Base-by-base conservation (phyloP, 1,140 invertebrate genomes). In the Branchinecta lynchi region DNA sequence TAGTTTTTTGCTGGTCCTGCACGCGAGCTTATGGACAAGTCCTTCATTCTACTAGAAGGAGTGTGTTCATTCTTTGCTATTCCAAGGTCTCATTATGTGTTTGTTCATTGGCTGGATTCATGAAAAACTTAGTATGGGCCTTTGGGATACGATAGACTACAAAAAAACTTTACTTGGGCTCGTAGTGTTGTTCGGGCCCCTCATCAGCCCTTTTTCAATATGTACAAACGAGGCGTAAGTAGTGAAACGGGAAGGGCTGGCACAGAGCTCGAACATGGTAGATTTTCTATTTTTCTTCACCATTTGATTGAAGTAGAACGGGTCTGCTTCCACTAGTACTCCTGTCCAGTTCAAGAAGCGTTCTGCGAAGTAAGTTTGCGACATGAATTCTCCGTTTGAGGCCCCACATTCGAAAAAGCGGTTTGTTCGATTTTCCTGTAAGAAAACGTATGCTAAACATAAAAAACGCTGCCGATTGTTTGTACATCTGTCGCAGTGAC, bases 351-450 rank as follows among this genome's bases (percentile, higher is more conserved):
- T 46, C 32, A 45, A 43, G 45, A 20, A 68, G 12, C 68, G 43
- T 46, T 68, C 68, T 21, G 46, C 46, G 45, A 45, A 68, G 0
- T 45, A 20, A 9, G 68, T 68, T 12, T 68, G 44, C 3, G 68
- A 68, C 3, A 68, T n/a, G 20, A 68, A 68, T 68, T 68, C 68
- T 3, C 68, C 68, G 32, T 68, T 46, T 9, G 68, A 68, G 21
- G 68, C 68, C 8, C 68, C 68, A 17, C 68, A 68, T 68, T 68
- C 68, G 17, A 60, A 60, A 60, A 60, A 60, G 12, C 51, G 51
- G 1, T 60, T 60, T 12, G 51, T 60, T 60, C 51, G 51, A 2
- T 60, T 60, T 20, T 60, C 51, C 51, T 60, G 3, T 1, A 60
- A 60, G 12, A 15, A 20, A 60, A 60, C 3, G 12, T 2, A 60